Evolutionary conservation across 2,888 invertebrate genomes (phyloP), one percentile per base, ranked within the genome.

Genomic region (Crematogaster levior): DNA sequence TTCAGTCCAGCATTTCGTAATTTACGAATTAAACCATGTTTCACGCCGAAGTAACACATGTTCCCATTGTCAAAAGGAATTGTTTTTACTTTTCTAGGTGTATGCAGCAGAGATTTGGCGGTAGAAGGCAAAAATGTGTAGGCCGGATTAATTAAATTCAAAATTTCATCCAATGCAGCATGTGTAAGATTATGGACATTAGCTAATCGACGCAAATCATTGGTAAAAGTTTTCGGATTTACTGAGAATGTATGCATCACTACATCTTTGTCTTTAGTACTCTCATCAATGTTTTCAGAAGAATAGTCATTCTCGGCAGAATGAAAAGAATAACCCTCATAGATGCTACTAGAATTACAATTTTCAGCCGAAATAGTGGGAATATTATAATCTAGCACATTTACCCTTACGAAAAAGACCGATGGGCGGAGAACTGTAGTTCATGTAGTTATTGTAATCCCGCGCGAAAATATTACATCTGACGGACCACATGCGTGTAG

Each of bases 51-150:
- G 27, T 65, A 65, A 27, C 27, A 65, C 65, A 65, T 65, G 2
- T 65, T 24, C 10, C 43, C 43, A 24, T 65, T 65, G 18, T 65
- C 65, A 65, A 40, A 27, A 43, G 43, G n/a, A 65, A 65, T 65
- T 1, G 27, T 65, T 65, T 65, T 6, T 27, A 65, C 18, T 46
- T 18, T 46, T 1, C 15, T 63, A 65, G 15, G 18, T 24, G 63
- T 24, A 65, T 5, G 24, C 24, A 63, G 40, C 9, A 63, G 21
- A 21, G 9, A 27, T 65, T 4, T 43, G 2, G 15, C 24, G 24
- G 18, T 65, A 65, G 18, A 10, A 9, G 43, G 63, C 18, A 65
- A 43, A 65, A 65, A 65, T 65, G 63, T 4, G 24, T 43, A 65
- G 7, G 43, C 43, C 24, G 63, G 18, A 65, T 65, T 24, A 65